Percentiles rank a stretch among this genome's conserved stretches.
These are phyloP conservation scores for Margaritifera margaritifera DNA, from an alignment of 2,888 invertebrate species.

Conservation along the genomic window DNA sequence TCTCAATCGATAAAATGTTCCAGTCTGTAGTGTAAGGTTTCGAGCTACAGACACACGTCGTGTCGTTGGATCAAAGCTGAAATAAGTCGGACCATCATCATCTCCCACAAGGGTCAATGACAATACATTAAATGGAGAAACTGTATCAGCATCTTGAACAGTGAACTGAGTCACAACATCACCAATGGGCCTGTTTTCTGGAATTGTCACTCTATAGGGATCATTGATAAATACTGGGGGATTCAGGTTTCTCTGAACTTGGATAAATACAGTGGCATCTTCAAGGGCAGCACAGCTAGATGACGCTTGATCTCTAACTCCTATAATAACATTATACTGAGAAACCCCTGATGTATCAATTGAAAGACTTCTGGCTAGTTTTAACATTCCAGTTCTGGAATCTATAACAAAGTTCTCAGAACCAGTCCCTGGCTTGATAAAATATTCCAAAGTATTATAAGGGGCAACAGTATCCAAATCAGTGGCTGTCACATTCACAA, in stretches of 20 bases:
- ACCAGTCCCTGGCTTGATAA: constrained; percentile 26
- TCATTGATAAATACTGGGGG: constrained; percentile 33
- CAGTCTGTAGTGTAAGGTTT: constrained; percentile 48
- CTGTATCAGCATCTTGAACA: constrained; percentile 34
- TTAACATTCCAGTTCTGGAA: constrained; percentile 49
- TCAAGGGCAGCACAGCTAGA: constrained; percentile 29
- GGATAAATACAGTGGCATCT: constrained; percentile 40
- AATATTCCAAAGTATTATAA: constrained; percentile 46
- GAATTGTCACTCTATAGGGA: constrained; percentile 26
- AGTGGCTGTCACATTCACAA: constrained; percentile 39
- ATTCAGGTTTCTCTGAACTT: constrained; percentile 41
- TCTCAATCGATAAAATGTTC: constrained; percentile 53
- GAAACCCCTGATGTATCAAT: constrained; percentile 38
- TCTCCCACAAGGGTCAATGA: constrained; percentile 47
- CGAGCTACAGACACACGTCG: constrained; percentile 51
- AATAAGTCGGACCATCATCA: constrained; percentile 52
- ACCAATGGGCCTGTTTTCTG: constrained; percentile 27
- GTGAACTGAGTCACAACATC: constrained; percentile 28
- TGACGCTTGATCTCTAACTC: constrained; percentile 49
- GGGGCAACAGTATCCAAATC: constrained; percentile 47
- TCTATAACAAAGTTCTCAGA: constrained; percentile 56
- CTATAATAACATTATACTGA: constrained; percentile 23
- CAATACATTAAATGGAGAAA: constrained; percentile 48
- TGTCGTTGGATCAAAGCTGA: constrained; percentile 44
- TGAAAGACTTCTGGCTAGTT: constrained; percentile 50